A percentile compares a stretch with the other conserved stretches of the same genome.
Evolutionary conservation across 1,140 invertebrate genomes (phyloP).

Genomic region (Diachasmimorpha longicaudata): DNA sequence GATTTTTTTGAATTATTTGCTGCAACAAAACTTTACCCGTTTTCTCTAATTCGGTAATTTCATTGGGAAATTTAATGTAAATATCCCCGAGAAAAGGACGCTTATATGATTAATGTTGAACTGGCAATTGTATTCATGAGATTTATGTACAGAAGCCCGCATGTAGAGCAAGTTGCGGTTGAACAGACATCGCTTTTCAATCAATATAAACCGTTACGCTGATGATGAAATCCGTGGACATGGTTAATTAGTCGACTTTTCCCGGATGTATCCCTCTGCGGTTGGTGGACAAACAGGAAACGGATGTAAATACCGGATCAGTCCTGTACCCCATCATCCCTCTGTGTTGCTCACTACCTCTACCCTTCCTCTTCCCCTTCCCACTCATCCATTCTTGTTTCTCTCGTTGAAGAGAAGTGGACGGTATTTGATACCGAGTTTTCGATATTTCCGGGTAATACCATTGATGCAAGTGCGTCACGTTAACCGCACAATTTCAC

Average conservation of each 20-base stretch:
- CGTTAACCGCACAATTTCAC: slow-evolving; percentile 2
- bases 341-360: background rate
- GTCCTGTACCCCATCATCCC: background rate
- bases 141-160: background rate
- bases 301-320: slow-evolving; percentile 25
- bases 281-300: slow-evolving; percentile 17
- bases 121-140: background rate
- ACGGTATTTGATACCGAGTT: slow-evolving; percentile 5
- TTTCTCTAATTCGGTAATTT: too few relatives aligned
- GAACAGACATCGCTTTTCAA: slow-evolving; percentile 16
- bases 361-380: background rate
- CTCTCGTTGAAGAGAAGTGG: background rate
- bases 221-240: slow-evolving; percentile 12
- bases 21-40: too few relatives aligned
- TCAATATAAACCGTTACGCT: slow-evolving; percentile 17
- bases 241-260: slow-evolving; percentile 30
- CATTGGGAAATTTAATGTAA: background rate
- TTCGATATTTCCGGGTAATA: slow-evolving; percentile 18
- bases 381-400: background rate
- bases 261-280: slow-evolving; percentile 16
- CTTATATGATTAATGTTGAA: background rate
- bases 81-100: background rate
- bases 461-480: background rate
- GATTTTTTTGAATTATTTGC: too few relatives aligned
- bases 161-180: background rate